These are phyloP conservation scores for Mellilla xanthometata DNA, from an alignment of 2,888 invertebrate species.

Conservation along the genomic window DNA sequence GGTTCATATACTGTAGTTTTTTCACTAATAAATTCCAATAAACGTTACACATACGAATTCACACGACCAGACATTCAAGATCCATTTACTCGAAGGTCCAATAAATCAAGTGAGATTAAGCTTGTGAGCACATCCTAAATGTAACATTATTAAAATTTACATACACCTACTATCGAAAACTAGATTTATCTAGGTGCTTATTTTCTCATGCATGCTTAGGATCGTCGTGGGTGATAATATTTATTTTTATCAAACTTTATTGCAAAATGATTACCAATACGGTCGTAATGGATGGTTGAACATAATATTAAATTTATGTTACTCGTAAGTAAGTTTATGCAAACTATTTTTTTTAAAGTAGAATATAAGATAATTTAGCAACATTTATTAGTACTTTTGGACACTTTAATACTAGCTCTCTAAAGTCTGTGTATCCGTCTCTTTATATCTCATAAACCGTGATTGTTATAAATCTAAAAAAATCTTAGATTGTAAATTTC, in stretches of 20 bases:
- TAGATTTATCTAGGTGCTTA: slow-evolving; percentile 13
- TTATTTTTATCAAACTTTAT: neutral
- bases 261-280: neutral
- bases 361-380: no score
- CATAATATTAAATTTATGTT: neutral
- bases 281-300: neutral
- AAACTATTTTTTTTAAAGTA: no score
- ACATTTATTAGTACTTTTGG: no score
- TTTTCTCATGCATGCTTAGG: slow-evolving; percentile 4
- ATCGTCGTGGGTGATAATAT: neutral
- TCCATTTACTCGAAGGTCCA: slow-evolving; percentile 4
- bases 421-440: no score
- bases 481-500: no score
- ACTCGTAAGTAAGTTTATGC: neutral
- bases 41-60: slow-evolving; percentile 5
- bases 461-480: no score
- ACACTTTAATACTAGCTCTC: no score
- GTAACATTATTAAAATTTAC: slow-evolving; percentile 16
- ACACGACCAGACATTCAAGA: slow-evolving; percentile 9
- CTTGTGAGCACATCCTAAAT: slow-evolving; percentile 13
- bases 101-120: slow-evolving; percentile 14
- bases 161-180: slow-evolving; percentile 10
- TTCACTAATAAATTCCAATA: neutral
- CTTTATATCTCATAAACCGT: no score
- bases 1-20: no score